Base-by-base conservation (phyloP, 2,888 invertebrate species). In the Ichneumoninae sp. region DNA sequence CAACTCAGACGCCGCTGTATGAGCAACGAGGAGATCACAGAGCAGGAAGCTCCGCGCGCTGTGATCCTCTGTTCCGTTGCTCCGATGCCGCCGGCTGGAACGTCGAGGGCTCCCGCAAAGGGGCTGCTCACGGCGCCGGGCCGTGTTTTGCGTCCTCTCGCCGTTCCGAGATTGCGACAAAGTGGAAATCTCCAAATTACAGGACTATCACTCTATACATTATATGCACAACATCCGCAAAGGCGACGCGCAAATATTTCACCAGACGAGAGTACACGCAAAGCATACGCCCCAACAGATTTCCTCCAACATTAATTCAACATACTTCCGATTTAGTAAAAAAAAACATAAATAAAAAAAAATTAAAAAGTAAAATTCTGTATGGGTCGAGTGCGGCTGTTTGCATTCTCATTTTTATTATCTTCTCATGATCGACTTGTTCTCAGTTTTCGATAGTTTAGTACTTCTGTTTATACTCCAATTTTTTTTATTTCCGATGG, bases 11-110 rank as follows among this genome's bases (percentile, higher is more conserved):
- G 88, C 80, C 66, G 69, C 30, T n/a, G 60, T 22, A 65, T 57
- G 77, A 70, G 77, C 75, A 81, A 76, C 77, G 83, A 84, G 33
- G 77, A 77, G 92, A 92, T 92, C 92, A 92, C 92, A 92, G 91
- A 92, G 91, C 89, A 90, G 89, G 89, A 90, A 90, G 88, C 88
- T 83, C 74, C 86, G 66, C 22, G 54, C 26, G 66, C 19, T 60
- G 33, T 68, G 54, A 16, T 47, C 13, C 54, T 33, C 63, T 26
- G 52, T 36, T 44, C 57, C n/a, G 33, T 10, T 63, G 19, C 50
- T 73, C 19, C 65, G 22, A 16, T 33, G 79, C 66, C 74, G 74
- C 63, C 10, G 47, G 47, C 63, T 47, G 81, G 52, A 75, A 60
- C 83, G 69, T 79, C 50, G 26, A 73, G 71, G 71, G 76, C 80